phyloP scores from a whole-genome alignment of 1,140 invertebrate genomes.

The Sesamia nonagrioides region DNA sequence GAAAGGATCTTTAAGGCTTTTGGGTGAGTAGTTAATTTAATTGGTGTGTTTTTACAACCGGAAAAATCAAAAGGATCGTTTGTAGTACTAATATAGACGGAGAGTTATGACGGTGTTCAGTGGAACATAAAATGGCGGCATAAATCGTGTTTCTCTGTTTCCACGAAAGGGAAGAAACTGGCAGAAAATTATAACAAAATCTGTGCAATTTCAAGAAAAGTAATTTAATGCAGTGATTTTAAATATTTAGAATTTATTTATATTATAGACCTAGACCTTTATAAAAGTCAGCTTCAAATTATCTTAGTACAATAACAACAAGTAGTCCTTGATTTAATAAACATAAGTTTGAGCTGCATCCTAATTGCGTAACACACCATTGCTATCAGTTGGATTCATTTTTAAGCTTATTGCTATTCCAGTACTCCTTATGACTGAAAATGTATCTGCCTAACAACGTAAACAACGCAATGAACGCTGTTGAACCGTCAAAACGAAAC shows the following conservation, averaged over 20 bases:
- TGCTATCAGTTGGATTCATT: too few species aligned
- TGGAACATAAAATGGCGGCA: slow-evolving; percentile 12
- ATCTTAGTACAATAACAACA: not conserved
- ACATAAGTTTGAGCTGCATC: slow-evolving; percentile 16
- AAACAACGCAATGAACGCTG: too few species aligned
- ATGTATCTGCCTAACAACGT: too few species aligned
- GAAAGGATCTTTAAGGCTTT: slow-evolving; percentile 65
- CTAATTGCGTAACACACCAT: too few species aligned
- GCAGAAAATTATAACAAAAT: not conserved
- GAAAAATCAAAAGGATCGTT: slow-evolving; percentile 32
- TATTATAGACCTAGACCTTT: too few species aligned
- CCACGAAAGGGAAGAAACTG: not conserved
- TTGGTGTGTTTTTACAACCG: slow-evolving; percentile 36
- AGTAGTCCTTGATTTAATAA: slow-evolving; percentile 5
- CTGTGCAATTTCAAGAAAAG: not conserved
- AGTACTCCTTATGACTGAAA: too few species aligned
- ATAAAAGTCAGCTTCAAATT: not conserved
- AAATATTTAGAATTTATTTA: too few species aligned
- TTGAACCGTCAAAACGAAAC: too few species aligned
- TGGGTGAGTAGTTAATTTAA: slow-evolving; percentile 66
- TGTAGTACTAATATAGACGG: not conserved
- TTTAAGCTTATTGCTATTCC: too few species aligned
- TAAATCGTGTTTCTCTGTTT: slow-evolving; percentile 20
- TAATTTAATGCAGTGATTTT: not conserved
- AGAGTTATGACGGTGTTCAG: slow-evolving; percentile 18